phyloP scores from a whole-genome alignment of 2,797 vertebrate species.

The Lycodopsis pacificus region DNA sequence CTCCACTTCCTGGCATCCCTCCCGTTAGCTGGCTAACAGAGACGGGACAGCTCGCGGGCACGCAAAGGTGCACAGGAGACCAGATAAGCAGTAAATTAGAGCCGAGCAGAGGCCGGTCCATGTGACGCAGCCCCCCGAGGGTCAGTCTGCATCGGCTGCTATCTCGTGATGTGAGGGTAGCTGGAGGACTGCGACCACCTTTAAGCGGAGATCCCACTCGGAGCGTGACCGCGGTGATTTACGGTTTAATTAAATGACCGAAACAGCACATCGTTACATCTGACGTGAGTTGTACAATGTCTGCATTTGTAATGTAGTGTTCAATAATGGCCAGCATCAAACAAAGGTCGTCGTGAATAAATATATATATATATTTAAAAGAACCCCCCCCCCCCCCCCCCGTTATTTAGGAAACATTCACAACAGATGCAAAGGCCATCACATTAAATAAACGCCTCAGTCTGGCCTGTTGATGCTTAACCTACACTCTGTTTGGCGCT shows the following conservation, averaged over 20 bases:
- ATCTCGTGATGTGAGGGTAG: neutral
- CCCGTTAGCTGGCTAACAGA: slow-evolving; percentile 44
- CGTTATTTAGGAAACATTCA: no score
- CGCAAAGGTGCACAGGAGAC: slow-evolving; percentile 6
- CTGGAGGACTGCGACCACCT: slow-evolving; percentile 9
- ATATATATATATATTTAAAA: no score
- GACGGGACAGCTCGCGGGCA: slow-evolving; percentile 25
- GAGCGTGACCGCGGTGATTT: neutral
- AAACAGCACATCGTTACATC: neutral
- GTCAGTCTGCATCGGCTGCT: slow-evolving; percentile 10
- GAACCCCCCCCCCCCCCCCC: no score
- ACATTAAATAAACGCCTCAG: no score
- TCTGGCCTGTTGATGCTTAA: no score
- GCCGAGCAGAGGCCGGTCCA: neutral
- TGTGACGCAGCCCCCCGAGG: slow-evolving; percentile 7
- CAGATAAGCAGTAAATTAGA: slow-evolving; percentile 54
- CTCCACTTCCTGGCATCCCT: neutral
- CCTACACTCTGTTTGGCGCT: no score
- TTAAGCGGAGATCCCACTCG: slow-evolving; percentile 3
- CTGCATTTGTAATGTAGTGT: neutral
- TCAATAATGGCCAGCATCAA: no score
- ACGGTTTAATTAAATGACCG: neutral
- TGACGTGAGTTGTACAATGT: neutral
- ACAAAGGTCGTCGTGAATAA: no score
- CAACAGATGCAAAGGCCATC: no score